These are phyloP conservation scores for Hypotaenidia philippensis DNA, from an alignment of 2,797 vertebrate species.

Conservation along the genomic window DNA sequence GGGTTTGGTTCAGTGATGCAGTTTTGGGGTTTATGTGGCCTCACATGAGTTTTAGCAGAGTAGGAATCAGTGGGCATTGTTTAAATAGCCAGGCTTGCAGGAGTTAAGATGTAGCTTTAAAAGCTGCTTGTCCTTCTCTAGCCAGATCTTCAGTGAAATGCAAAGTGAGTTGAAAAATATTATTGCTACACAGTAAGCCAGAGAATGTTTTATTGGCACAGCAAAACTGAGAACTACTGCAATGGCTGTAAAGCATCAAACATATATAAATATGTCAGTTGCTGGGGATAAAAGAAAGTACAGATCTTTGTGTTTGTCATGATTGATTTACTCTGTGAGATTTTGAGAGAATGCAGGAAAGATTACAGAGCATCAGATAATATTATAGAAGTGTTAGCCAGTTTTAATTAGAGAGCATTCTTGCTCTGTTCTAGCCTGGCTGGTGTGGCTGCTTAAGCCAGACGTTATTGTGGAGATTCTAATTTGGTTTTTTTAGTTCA, in stretches of 20 bases:
- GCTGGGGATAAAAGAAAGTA: conserved; percentile 24
- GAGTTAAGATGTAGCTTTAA: background rate
- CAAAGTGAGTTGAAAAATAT: conserved; percentile 29
- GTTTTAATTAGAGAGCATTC: conserved; percentile 32
- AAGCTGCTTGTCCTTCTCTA: background rate
- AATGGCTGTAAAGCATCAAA: conserved; percentile 36
- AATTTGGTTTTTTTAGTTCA: background rate
- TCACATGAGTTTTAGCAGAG: background rate
- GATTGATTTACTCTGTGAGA: background rate
- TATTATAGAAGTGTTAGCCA: background rate
- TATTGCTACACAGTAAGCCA: conserved; percentile 32
- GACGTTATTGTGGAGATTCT: background rate
- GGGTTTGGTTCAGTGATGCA: background rate
- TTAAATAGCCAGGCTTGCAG: background rate
- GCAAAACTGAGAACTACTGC: conserved; percentile 28
- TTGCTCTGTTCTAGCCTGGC: background rate
- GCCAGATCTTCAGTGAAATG: conserved; percentile 16
- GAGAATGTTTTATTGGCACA: conserved; percentile 40
- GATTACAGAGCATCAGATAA: background rate
- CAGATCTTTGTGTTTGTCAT: background rate
- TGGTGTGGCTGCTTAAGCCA: background rate
- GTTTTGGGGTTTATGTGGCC: background rate
- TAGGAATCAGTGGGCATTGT: background rate
- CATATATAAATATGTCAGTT: conserved; percentile 3
- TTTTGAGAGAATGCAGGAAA: background rate